phyloP scores from a whole-genome alignment of 2,797 vertebrate species.

The Ciconia nigra region DNA sequence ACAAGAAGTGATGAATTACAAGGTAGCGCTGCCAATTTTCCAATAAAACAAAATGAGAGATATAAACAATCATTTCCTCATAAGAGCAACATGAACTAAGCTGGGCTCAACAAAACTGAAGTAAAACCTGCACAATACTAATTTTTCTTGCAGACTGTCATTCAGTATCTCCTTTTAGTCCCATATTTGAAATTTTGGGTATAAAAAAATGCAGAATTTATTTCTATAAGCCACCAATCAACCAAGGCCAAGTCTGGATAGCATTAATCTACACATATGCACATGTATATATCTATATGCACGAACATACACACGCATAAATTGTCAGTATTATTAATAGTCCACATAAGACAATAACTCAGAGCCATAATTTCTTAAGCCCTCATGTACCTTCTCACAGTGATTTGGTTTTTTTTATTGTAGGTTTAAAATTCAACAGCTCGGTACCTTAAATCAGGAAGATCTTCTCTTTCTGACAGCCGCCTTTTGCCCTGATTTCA shows the following conservation, averaged over 20 bases:
- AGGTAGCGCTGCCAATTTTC: slow-evolving; percentile 36
- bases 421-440: neutral
- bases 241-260: neutral
- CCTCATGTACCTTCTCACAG: neutral
- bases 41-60: slow-evolving; percentile 19
- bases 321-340: neutral
- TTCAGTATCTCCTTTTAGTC: neutral
- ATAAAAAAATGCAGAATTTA: neutral
- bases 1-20: slow-evolving; percentile 30
- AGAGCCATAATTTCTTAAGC: neutral
- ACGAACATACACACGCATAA: neutral
- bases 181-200: neutral
- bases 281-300: neutral
- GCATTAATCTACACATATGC: neutral
- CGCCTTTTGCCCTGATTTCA: neutral
- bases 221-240: neutral
- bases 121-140: neutral
- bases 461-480: neutral
- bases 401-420: neutral
- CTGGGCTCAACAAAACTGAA: neutral
- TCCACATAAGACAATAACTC: neutral
- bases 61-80: slow-evolving; percentile 48
- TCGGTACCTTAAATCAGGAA: neutral
- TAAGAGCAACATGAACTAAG: slow-evolving; percentile 9
- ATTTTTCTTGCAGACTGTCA: neutral